Conservation (phyloP, 2,797 vertebrate genomes). For the Zenarchopterus dispar region DNA sequence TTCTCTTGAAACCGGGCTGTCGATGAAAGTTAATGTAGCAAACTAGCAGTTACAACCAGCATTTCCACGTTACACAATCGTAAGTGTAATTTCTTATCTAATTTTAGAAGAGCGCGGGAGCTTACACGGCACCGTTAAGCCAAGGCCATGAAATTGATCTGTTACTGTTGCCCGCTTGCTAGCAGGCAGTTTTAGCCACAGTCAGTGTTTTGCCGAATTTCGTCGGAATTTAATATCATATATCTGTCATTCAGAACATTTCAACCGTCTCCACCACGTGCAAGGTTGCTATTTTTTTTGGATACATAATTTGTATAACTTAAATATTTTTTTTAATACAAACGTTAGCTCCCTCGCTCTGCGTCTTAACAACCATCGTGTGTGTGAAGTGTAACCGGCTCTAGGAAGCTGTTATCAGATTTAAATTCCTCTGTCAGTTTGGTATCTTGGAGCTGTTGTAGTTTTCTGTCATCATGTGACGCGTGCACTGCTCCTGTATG, state of each 20-base stretch:
- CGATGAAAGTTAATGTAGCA: constrained; percentile 37
- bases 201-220: constrained; percentile 21
- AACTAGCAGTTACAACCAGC: constrained; percentile 19
- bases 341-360: constrained; percentile 2
- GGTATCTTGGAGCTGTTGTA: constrained; percentile 37
- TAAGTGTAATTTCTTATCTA: constrained; percentile 42
- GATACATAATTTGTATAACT: background rate
- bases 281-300: background rate
- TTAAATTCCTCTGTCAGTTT: constrained; percentile 27
- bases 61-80: constrained; percentile 40
- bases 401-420: constrained; percentile 22
- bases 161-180: constrained; percentile 54
- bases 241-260: background rate
- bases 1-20: constrained; percentile 37
- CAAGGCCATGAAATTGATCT: constrained; percentile 72
- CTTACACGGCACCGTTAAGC: constrained; percentile 35
- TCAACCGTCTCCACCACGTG: background rate
- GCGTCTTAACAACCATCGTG: background rate
- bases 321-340: background rate
- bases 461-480: constrained; percentile 66
- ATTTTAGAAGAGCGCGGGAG: constrained; percentile 7
- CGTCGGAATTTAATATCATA: constrained; percentile 2
- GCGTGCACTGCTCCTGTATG: constrained; percentile 36
- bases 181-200: constrained; percentile 63
- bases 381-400: constrained; percentile 15